Evolutionary conservation across 92 coral and sea anemone species (phyloP).

Genomic region (Epizoanthus illoricatus): DNA sequence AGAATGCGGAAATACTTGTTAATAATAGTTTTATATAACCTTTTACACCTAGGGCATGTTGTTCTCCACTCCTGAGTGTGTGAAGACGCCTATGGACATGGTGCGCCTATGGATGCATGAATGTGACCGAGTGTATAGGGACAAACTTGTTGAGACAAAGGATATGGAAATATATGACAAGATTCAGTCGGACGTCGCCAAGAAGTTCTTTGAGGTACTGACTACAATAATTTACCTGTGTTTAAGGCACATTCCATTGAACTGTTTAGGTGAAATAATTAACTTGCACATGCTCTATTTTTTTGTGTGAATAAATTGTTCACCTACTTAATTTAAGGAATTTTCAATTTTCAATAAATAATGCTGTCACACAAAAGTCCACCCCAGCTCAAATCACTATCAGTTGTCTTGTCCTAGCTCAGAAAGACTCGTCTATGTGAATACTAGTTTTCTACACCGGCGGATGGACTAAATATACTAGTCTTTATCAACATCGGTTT

Average conservation of each 20-base stretch:
- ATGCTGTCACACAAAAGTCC: too few species aligned
- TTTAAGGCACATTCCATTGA: too few species aligned
- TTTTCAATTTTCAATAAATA: too few species aligned
- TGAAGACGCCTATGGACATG: conserved; percentile 91
- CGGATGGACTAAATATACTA: neutral
- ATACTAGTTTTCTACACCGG: neutral
- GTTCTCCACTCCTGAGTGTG: conserved; percentile 82
- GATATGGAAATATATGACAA: conserved; percentile 95
- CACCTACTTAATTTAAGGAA: too few species aligned
- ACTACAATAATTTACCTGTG: too few species aligned
- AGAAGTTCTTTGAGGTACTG: conserved; percentile 89
- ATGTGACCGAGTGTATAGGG: conserved; percentile 95
- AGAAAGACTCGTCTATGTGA: too few species aligned
- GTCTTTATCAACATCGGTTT: neutral
- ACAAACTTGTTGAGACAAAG: conserved; percentile 85
- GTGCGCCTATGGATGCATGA: conserved; percentile 99
- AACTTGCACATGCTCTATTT: too few species aligned
- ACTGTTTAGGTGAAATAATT: too few species aligned
- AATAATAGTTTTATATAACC: neutral
- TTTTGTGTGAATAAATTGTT: too few species aligned
- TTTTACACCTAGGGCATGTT: conserved; percentile 72
- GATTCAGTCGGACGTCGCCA: conserved; percentile 82
- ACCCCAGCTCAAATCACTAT: too few species aligned
- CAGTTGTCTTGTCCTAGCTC: neutral
- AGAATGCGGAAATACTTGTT: too few species aligned